Base-by-base conservation (phyloP, 2,888 invertebrate species). In the Hirudinaria manillensis region DNA sequence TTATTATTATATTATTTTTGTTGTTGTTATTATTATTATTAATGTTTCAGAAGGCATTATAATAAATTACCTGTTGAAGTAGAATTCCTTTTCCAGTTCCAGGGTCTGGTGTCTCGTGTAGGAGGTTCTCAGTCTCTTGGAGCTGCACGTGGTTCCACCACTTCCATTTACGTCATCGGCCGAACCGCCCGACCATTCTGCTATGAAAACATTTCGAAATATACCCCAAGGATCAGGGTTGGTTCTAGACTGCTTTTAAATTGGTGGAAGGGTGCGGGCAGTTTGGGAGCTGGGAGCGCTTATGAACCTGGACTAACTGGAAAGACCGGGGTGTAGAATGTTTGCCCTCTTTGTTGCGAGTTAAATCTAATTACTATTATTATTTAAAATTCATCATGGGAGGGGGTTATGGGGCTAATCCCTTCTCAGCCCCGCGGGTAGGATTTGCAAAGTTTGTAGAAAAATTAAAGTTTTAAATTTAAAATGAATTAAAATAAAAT, bases 21-120 rank as follows among this genome's bases (percentile, higher is more conserved):
- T 36, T 36, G 10, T 36, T 36, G 10, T 36, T 36, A 36, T 36
- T 36, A 36, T 56, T 56, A 24, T 24, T 21, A 56, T 7, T 24
- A 56, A 7, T 56, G 13, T 24, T 27, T 56, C 13, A n/a, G n/a
- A n/a, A n/a, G n/a, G n/a, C 56, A 56, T 27, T 16, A 56, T 24
- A 3, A 56, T 27, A 4, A 97, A 90, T 89, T 96, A 97, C 87
- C 95, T 91, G 89, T 96, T 96, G 90, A 94, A 96, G 88, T 96
- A 96, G 89, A 96, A 96, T 89, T 96, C 96, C 87, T 96, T 96
- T 88, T 96, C 96, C 88, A 96, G 89, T 88, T 96, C 96, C 86
- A 96, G 89, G 76, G 96, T 96, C 89, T 97, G 96, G 89, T 95
- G 95, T 86, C 96, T 90, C 81, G 96, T 96, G 88, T 96, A 96